Percentiles rank a stretch among this genome's conserved stretches.
These are phyloP conservation scores for Sericinus montela DNA, from an alignment of 2,888 invertebrate genomes.

Conservation along the genomic window DNA sequence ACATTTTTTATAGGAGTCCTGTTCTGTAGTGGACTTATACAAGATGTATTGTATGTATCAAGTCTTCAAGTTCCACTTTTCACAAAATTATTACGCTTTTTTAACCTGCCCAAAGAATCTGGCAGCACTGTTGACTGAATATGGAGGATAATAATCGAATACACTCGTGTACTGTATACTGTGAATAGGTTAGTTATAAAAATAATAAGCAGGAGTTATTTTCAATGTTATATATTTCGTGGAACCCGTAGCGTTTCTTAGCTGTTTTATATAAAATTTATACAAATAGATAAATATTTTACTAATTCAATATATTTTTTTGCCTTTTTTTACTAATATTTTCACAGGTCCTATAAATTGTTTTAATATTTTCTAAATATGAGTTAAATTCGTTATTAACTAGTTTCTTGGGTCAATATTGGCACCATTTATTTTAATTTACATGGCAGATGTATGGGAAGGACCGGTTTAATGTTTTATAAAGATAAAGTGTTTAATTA, in stretches of 20 bases:
- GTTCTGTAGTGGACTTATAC: no score
- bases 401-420: slow-evolving; percentile 53
- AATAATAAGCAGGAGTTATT: slow-evolving; percentile 43
- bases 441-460: slow-evolving; percentile 22
- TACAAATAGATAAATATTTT: slow-evolving; percentile 62
- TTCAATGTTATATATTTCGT: slow-evolving; percentile 75
- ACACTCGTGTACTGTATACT: no score
- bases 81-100: no score
- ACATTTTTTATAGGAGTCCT: no score
- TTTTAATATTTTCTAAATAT: slow-evolving; percentile 41
- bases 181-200: slow-evolving; percentile 22
- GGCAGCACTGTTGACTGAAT: no score
- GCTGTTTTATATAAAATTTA: slow-evolving; percentile 70
- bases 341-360: slow-evolving; percentile 54
- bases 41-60: no score
- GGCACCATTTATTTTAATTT: slow-evolving; percentile 53
- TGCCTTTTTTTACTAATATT: slow-evolving; percentile 35
- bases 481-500: no score
- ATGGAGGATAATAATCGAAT: no score
- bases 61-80: no score
- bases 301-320: slow-evolving; percentile 38
- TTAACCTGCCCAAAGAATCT: no score
- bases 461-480: slow-evolving; percentile 15
- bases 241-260: slow-evolving; percentile 79
- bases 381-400: slow-evolving; percentile 42